Conservation (phyloP, 2,888 invertebrate genomes). For the Myopa testacea region DNA sequence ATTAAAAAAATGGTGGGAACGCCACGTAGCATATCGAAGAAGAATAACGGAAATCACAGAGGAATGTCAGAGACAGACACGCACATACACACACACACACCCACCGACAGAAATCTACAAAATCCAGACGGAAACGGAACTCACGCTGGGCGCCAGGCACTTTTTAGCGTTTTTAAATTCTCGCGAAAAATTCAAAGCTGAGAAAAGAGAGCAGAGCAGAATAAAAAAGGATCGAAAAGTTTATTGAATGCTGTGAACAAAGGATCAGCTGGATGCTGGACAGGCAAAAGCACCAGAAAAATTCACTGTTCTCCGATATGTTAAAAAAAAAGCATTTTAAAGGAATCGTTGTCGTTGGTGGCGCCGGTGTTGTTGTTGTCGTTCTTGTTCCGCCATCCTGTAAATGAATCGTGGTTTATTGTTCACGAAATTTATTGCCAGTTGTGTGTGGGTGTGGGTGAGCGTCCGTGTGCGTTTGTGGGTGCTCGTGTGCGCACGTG, state of each 20-base stretch:
- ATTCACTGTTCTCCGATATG: neutral
- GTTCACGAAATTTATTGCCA: too few relatives aligned
- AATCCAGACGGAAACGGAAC: constrained; percentile 10
- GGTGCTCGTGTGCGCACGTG: constrained; percentile 14
- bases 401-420: too few relatives aligned
- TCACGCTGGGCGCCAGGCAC: constrained; percentile 1
- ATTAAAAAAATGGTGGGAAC: neutral
- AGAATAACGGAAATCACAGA: constrained; percentile 13
- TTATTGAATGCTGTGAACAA: neutral
- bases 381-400: neutral
- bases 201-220: neutral
- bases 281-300: neutral
- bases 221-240: neutral
- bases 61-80: neutral
- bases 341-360: neutral
- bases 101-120: neutral
- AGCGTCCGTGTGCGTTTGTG: constrained; percentile 5
- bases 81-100: neutral
- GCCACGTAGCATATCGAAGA: neutral
- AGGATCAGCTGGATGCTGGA: constrained; percentile 6
- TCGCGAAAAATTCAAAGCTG: neutral
- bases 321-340: neutral
- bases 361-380: neutral
- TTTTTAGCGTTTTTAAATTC: neutral
- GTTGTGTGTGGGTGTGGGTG: constrained; percentile 1